These are phyloP conservation scores for Steinernema carpocapsae DNA, from an alignment of 2,888 invertebrate genomes.

Conservation along the genomic window DNA sequence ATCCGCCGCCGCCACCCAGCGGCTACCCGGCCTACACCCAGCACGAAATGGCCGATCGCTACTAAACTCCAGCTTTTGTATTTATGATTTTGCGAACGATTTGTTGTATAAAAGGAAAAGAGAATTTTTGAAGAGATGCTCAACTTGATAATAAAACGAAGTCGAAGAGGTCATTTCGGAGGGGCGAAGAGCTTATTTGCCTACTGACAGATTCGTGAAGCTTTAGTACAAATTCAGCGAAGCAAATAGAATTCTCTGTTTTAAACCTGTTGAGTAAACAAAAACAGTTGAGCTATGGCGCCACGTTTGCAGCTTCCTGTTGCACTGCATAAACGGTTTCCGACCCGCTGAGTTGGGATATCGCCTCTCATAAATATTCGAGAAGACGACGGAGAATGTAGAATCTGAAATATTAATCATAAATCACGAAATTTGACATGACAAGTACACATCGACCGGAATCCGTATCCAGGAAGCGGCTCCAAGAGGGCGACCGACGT, in stretches of 20 bases:
- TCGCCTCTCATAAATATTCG: no score
- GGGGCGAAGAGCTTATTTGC: background rate
- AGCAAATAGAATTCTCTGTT: no score
- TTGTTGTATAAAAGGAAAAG: conserved; percentile 9
- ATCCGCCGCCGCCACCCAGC: conserved; percentile 26
- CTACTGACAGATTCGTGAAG: background rate
- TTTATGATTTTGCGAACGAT: background rate
- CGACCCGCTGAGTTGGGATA: no score
- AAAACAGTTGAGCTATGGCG: no score
- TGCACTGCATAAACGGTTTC: no score
- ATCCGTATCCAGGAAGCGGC: background rate
- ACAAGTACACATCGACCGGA: no score
- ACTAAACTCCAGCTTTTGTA: conserved; percentile 1
- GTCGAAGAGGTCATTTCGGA: background rate
- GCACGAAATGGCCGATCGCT: conserved; percentile 32
- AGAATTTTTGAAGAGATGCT: background rate
- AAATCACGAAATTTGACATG: no score
- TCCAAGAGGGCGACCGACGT: background rate
- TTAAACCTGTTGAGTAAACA: no score
- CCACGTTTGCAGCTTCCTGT: no score
- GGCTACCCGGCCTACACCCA: conserved; percentile 5
- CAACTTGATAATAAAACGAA: conserved; percentile 21
- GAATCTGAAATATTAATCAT: no score
- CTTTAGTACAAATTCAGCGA: background rate
- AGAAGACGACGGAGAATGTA: no score